phyloP scores from a whole-genome alignment of 2,113 vertebrate species.

The Oreochromis tanganicae region DNA sequence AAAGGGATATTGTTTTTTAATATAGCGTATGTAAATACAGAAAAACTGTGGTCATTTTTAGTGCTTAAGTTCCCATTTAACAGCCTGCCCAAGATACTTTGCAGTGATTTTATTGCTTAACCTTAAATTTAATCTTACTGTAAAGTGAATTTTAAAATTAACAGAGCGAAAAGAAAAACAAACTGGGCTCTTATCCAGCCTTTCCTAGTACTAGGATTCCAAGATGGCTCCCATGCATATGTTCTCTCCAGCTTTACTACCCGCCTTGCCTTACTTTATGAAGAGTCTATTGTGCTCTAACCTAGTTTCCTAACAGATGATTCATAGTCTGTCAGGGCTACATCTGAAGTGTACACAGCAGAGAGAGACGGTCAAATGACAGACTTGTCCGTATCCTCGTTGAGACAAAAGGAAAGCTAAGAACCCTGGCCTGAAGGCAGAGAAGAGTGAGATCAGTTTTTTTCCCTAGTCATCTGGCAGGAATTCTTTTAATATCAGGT shows the following conservation, averaged over 20 bases:
- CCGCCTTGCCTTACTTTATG: slow-evolving; percentile 34
- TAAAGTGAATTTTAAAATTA: neutral
- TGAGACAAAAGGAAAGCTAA: slow-evolving; percentile 67
- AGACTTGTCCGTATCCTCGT: slow-evolving; percentile 40
- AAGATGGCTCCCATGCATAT: slow-evolving; percentile 25
- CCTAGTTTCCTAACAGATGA: slow-evolving; percentile 64
- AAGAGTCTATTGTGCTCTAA: slow-evolving; percentile 66
- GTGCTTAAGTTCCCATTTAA: neutral
- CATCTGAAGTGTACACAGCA: slow-evolving; percentile 56
- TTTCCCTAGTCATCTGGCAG: slow-evolving; percentile 31
- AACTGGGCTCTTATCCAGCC: neutral
- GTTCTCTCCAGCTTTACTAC: slow-evolving; percentile 14
- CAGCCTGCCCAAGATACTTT: neutral
- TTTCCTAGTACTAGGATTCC: slow-evolving; percentile 13
- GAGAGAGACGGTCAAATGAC: slow-evolving; percentile 61
- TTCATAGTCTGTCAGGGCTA: slow-evolving; percentile 56
- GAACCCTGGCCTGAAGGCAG: slow-evolving; percentile 43
- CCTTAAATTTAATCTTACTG: neutral
- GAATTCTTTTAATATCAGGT: slow-evolving; percentile 48
- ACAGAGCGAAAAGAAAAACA: slow-evolving; percentile 6
- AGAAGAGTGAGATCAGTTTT: slow-evolving; percentile 3
- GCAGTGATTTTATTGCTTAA: neutral
- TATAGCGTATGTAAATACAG: neutral
- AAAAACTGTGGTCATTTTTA: neutral
- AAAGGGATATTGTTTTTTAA: neutral